Evolutionary conservation across 2,797 vertebrate genomes (phyloP), one percentile per base, ranked within the genome.

Genomic region (Alfaro cultratus): DNA sequence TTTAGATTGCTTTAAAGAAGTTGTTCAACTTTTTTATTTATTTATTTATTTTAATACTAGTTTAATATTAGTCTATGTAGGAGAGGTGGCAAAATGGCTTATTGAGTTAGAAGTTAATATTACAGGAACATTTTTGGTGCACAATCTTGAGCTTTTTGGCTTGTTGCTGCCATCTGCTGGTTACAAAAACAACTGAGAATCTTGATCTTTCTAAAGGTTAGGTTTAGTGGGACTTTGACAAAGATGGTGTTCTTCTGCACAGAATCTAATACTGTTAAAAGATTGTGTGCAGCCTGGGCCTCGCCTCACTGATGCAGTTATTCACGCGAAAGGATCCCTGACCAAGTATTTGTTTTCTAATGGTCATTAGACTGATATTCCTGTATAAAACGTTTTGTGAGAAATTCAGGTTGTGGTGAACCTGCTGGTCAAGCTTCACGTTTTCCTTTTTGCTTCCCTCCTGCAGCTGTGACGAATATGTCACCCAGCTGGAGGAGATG

Each of bases 401-500:
- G 6, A n/a, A 43, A 45, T 43, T 45, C 5, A 43, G 2, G n/a
- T 23, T 41, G 5, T 41, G 67, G 36, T 60, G 43, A 78, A 29
- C 34, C 5, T 4, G 5, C 1, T 0, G 21, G 0, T 9, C 31
- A 82, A 18, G 85, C 53, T 47, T 39, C 4, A 8, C 1, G 1
- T 41, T 55, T 77, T 1, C 62, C 4, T 77, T 7, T 72, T 21
- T 82, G 68, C 68, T 71, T 80, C 8, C 80, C 6, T 85, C 31
- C 4, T 49, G 36, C 93, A 99, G 99, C 53, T 99, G 99, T 68
- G 99, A 99, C 0, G 99, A 99, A 53, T 99, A 99, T 0, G 98
- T 99, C 84, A 97, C 96, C 0, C 99, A 99, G 95, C 92, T 99
- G 92, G 99, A 99, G 1, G 97, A 97, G 93, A 99, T 99, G 99